Evolutionary conservation across 2,113 vertebrate species (phyloP).

Genomic region (Redunca redunca): DNA sequence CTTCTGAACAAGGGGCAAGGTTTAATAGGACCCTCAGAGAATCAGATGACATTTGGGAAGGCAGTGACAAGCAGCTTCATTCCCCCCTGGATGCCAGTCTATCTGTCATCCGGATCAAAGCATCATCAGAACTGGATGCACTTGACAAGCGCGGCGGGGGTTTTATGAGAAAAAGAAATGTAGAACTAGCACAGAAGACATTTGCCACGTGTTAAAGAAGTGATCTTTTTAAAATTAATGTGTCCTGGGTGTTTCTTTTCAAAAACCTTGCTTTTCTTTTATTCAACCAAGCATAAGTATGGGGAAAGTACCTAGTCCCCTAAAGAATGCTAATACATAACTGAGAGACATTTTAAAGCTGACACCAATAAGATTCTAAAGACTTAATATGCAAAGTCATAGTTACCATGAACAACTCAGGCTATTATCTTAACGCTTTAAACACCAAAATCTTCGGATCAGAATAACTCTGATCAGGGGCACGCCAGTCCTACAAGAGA

Average conservation of each 20-base stretch:
- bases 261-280: slow-evolving; percentile 2
- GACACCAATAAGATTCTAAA: not conserved
- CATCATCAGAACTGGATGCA: not conserved
- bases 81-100: not conserved
- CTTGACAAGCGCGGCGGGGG: not conserved
- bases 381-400: slow-evolving; percentile 34
- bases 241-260: not conserved
- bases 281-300: not conserved
- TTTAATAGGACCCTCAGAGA: not conserved
- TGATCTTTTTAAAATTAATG: slow-evolving; percentile 2
- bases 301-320: not conserved
- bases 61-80: not conserved
- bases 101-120: not conserved
- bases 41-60: not conserved
- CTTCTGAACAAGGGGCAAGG: not conserved
- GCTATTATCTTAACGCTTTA: slow-evolving; percentile 75
- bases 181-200: not conserved
- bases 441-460: slow-evolving; percentile 73
- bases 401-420: slow-evolving; percentile 85
- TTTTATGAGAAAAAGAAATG: slow-evolving; percentile 27
- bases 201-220: not conserved
- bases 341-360: not conserved
- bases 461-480: slow-evolving; percentile 67
- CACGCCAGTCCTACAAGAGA: slow-evolving; percentile 77
- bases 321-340: not conserved